These are phyloP conservation scores for Australoheros facetus DNA, from an alignment of 2,797 vertebrate genomes.

Conservation along the genomic window DNA sequence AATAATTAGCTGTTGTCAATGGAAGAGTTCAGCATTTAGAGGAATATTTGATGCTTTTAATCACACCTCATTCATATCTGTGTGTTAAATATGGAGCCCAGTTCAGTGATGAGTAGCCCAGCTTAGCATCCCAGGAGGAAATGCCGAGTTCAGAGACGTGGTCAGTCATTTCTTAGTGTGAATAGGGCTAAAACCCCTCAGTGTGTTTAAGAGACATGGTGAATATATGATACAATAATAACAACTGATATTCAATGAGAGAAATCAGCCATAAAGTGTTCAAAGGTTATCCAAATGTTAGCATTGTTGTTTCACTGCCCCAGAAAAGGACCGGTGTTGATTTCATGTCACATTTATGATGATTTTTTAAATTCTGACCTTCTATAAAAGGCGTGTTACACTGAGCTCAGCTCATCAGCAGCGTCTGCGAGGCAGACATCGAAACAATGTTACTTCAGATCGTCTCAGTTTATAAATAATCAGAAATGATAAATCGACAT, in stretches of 20 bases:
- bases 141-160: background rate
- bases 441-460: background rate
- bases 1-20: conserved; percentile 1
- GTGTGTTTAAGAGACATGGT: background rate
- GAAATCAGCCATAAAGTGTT: background rate
- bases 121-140: conserved; percentile 6
- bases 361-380: too few species aligned
- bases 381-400: background rate
- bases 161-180: background rate
- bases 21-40: conserved; percentile 21
- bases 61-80: background rate
- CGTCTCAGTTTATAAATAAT: background rate
- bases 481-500: background rate
- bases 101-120: background rate
- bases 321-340: too few species aligned
- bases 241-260: too few species aligned
- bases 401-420: background rate
- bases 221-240: background rate
- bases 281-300: too few species aligned
- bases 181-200: background rate
- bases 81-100: background rate
- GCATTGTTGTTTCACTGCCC: too few species aligned
- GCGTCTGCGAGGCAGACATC: background rate
- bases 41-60: conserved; percentile 6
- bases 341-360: too few species aligned